Evolutionary conservation across 2,113 vertebrate genomes (phyloP), one percentile per base, ranked within the genome.

Genomic region (Shinisaurus crocodilurus): DNA sequence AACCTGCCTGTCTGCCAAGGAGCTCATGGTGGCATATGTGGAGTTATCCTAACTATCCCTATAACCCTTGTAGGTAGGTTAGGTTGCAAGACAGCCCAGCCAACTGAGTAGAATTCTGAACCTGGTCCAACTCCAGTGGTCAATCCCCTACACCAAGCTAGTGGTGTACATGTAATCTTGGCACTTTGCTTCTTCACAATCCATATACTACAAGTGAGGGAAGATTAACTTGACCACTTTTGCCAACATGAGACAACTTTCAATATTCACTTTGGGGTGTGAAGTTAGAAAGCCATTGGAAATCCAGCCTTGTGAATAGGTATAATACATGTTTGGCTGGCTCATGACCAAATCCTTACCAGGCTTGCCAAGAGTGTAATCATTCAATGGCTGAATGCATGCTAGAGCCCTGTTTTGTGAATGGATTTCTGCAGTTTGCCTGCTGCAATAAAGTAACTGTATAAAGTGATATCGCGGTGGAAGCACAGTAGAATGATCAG

Each of bases 401-500:
- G 18, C n/a, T 63, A 16, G 20, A 81, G 32, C 29, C 6, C 32
- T 81, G 45, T 34, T 50, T 70, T 54, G 50, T 54, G 45, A 65
- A 63, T 65, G n/a, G 81, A 37, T 40, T 65, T 67, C 40, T 45
- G 6, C 43, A 13, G 65, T 12, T 18, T 57, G 25, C 37, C 5
- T 57, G 34, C 37, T 13, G 32, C 82, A 84, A 32, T 45, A 32
- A 84, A 18, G 13, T 43, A 84, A 85, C 12, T 32, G 25, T 9
- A 43, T 25, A 67, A 67, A 84, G 32, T n/a, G 50, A 57, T 27
- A 3, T 54, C 57, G 70, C 65, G 87, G 82, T 1, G 45, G 90
- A 91, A 69, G 93, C 86, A 57, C 79, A 70, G 48, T 43, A 89
- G 89, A 95, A 45, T 77, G 75, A 77, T 6, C 40, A 43, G 1